Percentiles rank a stretch among this genome's conserved stretches.
phyloP scores from a whole-genome alignment of 2,797 vertebrate species.

The Propithecus deckenii region DNA sequence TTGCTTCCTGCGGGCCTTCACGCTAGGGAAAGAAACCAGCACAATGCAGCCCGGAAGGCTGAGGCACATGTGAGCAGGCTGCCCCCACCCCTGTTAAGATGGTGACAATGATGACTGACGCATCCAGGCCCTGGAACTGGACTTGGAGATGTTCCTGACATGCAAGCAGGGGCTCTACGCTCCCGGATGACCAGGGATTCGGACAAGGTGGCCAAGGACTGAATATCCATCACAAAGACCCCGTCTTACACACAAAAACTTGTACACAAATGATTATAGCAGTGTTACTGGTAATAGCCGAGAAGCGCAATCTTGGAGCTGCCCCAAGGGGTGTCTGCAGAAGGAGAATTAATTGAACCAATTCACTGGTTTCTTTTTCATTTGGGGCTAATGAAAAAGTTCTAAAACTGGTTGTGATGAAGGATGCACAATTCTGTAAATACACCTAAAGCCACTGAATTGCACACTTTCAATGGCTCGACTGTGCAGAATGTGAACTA shows the following conservation, averaged over 20 bases:
- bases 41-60: background rate
- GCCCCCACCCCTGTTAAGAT: accelerated
- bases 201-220: background rate
- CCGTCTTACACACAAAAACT: background rate
- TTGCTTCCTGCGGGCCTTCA: background rate
- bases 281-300: too few species aligned
- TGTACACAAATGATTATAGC: accelerated
- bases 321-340: accelerated
- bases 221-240: background rate
- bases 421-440: background rate
- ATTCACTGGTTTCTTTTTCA: background rate
- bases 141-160: background rate
- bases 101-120: too few species aligned
- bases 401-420: background rate
- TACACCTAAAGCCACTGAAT: accelerated
- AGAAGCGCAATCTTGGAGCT: background rate
- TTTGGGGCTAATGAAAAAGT: background rate
- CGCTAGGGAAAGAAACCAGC: slow-evolving; percentile 3
- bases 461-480: background rate
- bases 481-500: too few species aligned
- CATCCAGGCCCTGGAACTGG: background rate
- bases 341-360: background rate
- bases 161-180: accelerated
- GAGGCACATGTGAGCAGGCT: background rate
- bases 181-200: too few species aligned